Evolutionary conservation across 2,888 invertebrate species (phyloP).

Genomic region (Cantharis lateralis): DNA sequence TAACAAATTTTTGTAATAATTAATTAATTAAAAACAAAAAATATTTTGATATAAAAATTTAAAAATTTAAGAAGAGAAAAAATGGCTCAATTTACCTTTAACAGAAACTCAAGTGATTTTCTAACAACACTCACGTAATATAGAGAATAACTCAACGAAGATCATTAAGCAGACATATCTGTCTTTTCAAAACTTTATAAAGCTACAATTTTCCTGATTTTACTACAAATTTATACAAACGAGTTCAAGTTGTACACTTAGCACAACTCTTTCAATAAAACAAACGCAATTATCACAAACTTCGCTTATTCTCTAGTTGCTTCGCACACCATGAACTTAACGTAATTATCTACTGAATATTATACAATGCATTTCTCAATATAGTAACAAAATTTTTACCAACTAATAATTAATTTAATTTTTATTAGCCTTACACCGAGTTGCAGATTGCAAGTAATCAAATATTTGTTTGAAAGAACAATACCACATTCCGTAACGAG

Average conservation of each 20-base stretch:
- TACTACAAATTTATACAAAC: constrained; percentile 28
- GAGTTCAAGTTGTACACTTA: constrained; percentile 28
- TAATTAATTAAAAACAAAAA: background rate
- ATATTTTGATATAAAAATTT: background rate
- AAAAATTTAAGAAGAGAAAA: background rate
- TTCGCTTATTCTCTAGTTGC: constrained; percentile 15
- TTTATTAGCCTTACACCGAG: background rate
- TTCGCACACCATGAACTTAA: constrained; percentile 24
- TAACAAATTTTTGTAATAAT: too few relatives aligned
- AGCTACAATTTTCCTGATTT: constrained; percentile 24
- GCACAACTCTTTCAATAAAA: constrained; percentile 38
- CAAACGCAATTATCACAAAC: constrained; percentile 37
- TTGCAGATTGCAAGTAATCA: too few relatives aligned
- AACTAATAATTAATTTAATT: background rate
- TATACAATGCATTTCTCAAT: background rate
- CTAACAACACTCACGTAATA: background rate
- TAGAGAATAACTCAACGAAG: constrained; percentile 1
- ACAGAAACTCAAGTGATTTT: background rate
- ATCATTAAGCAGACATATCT: constrained; percentile 18
- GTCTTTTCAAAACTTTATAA: constrained; percentile 16
- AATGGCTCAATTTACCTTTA: background rate
- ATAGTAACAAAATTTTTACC: background rate
- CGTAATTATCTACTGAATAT: constrained; percentile 12
- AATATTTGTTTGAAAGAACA: too few relatives aligned
- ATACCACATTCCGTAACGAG: too few relatives aligned